These are phyloP conservation scores for Oriolus oriolus DNA, from an alignment of 2,113 vertebrate genomes.

Conservation along the genomic window DNA sequence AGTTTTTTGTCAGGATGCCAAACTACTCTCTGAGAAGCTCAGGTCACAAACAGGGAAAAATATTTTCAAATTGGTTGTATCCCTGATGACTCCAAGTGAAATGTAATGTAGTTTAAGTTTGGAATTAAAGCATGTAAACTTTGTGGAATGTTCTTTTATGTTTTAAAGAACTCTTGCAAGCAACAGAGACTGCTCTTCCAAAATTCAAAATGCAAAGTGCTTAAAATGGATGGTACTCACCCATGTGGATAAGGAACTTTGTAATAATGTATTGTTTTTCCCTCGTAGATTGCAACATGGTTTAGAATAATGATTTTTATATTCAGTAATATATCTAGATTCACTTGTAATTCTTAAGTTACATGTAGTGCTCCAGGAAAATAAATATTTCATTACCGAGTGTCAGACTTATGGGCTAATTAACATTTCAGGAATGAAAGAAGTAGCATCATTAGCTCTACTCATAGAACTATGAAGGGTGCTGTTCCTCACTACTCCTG, in stretches of 20 bases:
- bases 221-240: not conserved
- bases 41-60: not conserved
- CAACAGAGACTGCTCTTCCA: not conserved
- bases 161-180: not conserved
- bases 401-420: slow-evolving; percentile 61
- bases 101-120: not conserved
- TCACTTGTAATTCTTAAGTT: slow-evolving; percentile 47
- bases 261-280: not conserved
- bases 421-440: slow-evolving; percentile 38
- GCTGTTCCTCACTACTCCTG: not conserved
- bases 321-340: not conserved
- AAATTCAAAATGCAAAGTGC: not conserved
- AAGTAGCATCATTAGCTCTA: not conserved
- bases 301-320: not conserved
- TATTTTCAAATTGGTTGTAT: not conserved
- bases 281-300: not conserved
- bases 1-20: not conserved
- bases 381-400: slow-evolving; percentile 61
- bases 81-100: not conserved
- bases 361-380: slow-evolving; percentile 40
- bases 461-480: not conserved
- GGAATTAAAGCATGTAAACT: not conserved
- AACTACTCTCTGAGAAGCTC: not conserved
- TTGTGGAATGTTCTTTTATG: not conserved
- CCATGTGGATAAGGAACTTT: not conserved